Evolutionary conservation across 2,888 invertebrate genomes (phyloP).

Genomic region (Desoria tigrina): DNA sequence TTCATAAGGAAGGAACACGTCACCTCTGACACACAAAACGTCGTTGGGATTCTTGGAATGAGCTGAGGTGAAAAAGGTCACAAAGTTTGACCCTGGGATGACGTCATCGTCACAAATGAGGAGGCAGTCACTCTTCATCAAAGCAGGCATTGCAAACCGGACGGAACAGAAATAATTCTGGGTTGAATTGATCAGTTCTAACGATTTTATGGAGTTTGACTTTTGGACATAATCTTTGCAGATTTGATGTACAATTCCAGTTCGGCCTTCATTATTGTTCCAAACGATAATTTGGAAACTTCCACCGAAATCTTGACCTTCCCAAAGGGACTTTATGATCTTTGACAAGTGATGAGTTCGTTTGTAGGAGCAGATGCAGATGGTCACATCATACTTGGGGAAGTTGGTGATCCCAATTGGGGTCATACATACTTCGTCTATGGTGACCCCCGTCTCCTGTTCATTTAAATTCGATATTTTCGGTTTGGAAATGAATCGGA

Average conservation of each 20-base stretch:
- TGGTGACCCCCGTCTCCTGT: too few species aligned
- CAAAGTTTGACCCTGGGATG: constrained; percentile 29
- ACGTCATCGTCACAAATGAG: constrained; percentile 42
- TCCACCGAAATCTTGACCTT: constrained; percentile 34
- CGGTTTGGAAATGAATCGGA: too few species aligned
- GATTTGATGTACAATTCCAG: constrained; percentile 23
- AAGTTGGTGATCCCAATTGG: constrained; percentile 40
- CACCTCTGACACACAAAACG: constrained; percentile 38
- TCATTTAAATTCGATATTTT: too few species aligned
- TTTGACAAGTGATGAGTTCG: constrained; percentile 35
- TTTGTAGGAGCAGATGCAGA: constrained; percentile 40
- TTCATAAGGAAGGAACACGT: constrained; percentile 32
- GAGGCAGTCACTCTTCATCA: constrained; percentile 33
- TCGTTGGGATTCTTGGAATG: constrained; percentile 30
- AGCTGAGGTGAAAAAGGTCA: constrained; percentile 32
- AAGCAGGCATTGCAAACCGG: constrained; percentile 33
- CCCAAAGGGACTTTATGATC: constrained; percentile 34
- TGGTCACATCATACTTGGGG: constrained; percentile 41
- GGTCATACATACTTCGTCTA: too few species aligned
- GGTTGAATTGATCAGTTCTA: constrained; percentile 32
- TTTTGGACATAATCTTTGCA: constrained; percentile 20
- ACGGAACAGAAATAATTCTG: constrained; percentile 38
- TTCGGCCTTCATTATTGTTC: constrained; percentile 38
- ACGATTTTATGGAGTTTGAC: constrained; percentile 6
- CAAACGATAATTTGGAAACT: constrained; percentile 37